Conservation (phyloP, 2,888 invertebrate species). For the Caenorhabditis wallacei region DNA sequence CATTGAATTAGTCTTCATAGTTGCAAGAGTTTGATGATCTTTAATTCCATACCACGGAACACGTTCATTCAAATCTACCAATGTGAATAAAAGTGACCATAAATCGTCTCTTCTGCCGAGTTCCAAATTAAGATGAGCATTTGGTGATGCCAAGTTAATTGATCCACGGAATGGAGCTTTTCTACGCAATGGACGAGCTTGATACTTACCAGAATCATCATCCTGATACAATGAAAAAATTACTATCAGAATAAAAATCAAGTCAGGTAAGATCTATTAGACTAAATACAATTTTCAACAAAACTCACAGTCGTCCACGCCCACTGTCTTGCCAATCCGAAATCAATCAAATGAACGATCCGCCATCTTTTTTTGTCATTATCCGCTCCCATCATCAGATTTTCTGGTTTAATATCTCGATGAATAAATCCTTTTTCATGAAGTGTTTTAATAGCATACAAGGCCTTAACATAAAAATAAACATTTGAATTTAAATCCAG, state of each 20-base stretch:
- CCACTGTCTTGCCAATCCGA: slow-evolving; percentile 70
- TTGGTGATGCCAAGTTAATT: slow-evolving; percentile 71
- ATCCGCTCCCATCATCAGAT: slow-evolving; percentile 71
- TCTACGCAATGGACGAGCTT: slow-evolving; percentile 65
- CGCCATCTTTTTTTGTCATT: slow-evolving; percentile 67
- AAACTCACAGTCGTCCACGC: slow-evolving; percentile 37
- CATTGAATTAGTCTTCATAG: neutral
- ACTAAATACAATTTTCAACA: too few relatives aligned
- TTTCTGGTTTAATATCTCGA: slow-evolving; percentile 66
- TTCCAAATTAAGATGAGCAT: slow-evolving; percentile 71
- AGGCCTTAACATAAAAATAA: neutral
- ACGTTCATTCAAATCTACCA: slow-evolving; percentile 21
- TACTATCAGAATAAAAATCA: too few relatives aligned
- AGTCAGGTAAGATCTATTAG: too few relatives aligned
- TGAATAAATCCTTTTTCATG: slow-evolving; percentile 69
- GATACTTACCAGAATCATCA: neutral
- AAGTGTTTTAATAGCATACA: slow-evolving; percentile 66
- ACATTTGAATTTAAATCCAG: neutral
- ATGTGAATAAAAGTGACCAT: slow-evolving; percentile 40
- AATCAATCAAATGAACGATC: slow-evolving; percentile 76
- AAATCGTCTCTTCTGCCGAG: slow-evolving; percentile 60
- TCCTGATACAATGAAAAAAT: neutral
- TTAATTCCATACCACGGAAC: slow-evolving; percentile 10
- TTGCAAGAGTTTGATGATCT: neutral
- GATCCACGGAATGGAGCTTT: slow-evolving; percentile 75